Evolutionary conservation across 2,888 invertebrate species (phyloP).

Genomic region (Sinelater perroti): DNA sequence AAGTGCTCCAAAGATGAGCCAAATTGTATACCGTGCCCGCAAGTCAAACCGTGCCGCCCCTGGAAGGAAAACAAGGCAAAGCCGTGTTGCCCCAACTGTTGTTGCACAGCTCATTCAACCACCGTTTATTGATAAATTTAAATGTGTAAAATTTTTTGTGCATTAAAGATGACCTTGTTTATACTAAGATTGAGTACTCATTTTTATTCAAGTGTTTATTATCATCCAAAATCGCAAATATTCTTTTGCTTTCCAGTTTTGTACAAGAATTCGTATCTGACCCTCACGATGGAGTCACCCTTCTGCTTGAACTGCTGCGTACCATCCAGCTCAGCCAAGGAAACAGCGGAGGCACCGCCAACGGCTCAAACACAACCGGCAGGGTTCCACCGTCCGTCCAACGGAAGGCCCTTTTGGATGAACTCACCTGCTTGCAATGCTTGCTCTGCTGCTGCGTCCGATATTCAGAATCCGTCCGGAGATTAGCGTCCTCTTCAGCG

Average conservation of each 20-base stretch:
- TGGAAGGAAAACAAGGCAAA: background rate
- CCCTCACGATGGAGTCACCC: slow-evolving; percentile 85
- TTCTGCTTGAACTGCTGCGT: slow-evolving; percentile 84
- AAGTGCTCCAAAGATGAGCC: slow-evolving; percentile 11
- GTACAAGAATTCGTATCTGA: slow-evolving; percentile 91
- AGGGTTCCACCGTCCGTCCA: slow-evolving; percentile 73
- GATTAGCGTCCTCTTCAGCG: slow-evolving; percentile 79
- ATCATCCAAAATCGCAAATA: too few species aligned
- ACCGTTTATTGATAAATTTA: too few species aligned
- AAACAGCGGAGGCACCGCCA: slow-evolving; percentile 59
- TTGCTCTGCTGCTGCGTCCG: slow-evolving; percentile 81
- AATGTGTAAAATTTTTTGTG: background rate
- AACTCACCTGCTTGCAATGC: slow-evolving; percentile 89
- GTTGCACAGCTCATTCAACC: too few species aligned
- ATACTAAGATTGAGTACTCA: background rate
- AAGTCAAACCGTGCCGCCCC: background rate
- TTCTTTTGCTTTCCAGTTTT: too few species aligned
- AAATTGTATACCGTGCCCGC: slow-evolving; percentile 44
- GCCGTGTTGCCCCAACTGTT: slow-evolving; percentile 10
- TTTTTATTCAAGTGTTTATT: background rate
- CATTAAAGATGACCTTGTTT: background rate
- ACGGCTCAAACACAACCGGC: slow-evolving; percentile 56
- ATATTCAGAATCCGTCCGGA: slow-evolving; percentile 80
- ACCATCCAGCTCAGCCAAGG: slow-evolving; percentile 85
- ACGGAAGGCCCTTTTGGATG: slow-evolving; percentile 81